Percentiles rank a stretch among this genome's conserved stretches.
Conservation (phyloP, 2,113 vertebrate genomes). For the Vulpes vulpes region DNA sequence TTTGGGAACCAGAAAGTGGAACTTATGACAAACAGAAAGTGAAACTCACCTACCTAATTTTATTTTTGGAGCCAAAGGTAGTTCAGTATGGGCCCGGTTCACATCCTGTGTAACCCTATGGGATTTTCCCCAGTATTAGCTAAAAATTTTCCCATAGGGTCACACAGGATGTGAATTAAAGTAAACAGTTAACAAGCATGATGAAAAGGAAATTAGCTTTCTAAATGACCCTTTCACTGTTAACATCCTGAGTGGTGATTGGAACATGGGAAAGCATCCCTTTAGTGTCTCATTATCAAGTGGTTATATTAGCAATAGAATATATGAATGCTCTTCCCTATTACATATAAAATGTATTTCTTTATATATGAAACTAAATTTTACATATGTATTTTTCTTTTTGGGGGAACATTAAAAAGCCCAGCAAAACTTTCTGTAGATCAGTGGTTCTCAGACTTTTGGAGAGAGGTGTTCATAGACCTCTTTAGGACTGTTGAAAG, state of each 20-base stretch:
- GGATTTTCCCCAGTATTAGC: slow-evolving; percentile 84
- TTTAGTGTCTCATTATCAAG: slow-evolving; percentile 58
- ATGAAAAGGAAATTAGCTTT: slow-evolving; percentile 84
- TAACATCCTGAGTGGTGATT: slow-evolving; percentile 75
- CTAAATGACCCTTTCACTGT: slow-evolving; percentile 80
- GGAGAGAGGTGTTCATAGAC: neutral
- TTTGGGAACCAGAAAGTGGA: slow-evolving; percentile 77
- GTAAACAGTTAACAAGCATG: slow-evolving; percentile 80
- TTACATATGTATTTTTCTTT: neutral
- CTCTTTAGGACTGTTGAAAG: neutral
- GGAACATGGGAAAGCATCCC: slow-evolving; percentile 72
- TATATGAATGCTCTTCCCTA: slow-evolving; percentile 11
- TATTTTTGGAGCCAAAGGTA: slow-evolving; percentile 80
- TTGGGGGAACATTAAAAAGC: slow-evolving; percentile 33
- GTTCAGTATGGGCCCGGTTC: slow-evolving; percentile 63
- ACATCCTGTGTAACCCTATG: slow-evolving; percentile 85
- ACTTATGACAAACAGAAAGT: slow-evolving; percentile 84
- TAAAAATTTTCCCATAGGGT: slow-evolving; percentile 85
- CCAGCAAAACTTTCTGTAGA: neutral
- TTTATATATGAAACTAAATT: neutral
- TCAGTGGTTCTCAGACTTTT: neutral
- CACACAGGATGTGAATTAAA: slow-evolving; percentile 85
- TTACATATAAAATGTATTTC: slow-evolving; percentile 4
- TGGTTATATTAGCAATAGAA: slow-evolving; percentile 69
- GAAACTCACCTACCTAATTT: slow-evolving; percentile 83